Base-by-base conservation (phyloP, 2,888 invertebrate species). In the Liopterus haemorrhoidalis region DNA sequence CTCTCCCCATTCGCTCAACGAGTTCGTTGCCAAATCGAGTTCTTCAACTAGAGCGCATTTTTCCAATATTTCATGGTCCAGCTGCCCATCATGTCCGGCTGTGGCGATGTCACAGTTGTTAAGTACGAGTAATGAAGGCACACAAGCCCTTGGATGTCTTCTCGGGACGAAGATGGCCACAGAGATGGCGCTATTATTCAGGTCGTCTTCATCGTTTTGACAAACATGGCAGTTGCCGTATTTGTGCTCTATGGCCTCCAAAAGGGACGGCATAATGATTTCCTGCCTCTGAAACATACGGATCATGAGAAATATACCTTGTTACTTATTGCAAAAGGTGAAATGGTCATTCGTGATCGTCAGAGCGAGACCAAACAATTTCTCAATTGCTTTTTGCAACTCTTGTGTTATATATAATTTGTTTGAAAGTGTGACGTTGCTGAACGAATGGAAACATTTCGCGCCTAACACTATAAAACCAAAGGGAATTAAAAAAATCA, bases 21-120 rank as follows among this genome's bases (percentile, higher is more conserved):
- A 85, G 68, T 96, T 96, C 65, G 93, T 89, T 27, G 94, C 92
- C 57, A 96, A 75, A 67, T 96, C 95, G 55, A 95, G 75, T 67
- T 95, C 95, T 57, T 88, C 84, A n/a, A 95, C 93, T 57, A 85
- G 82, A 40, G 84, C 82, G 65, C 90, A 92, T 65, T 88, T 88
- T n/a, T n/a, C n/a, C n/a, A n/a, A n/a, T n/a, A n/a, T n/a, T n/a
- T n/a, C n/a, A n/a, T n/a, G n/a, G 56, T 82, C 84, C 25, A 83
- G 80, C 43, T 92, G 74, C 49, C 79, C 81, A 50, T 82, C 78
- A 40, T 85, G 82, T 63, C 86, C 85, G 30, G 92, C 91, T 60
- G 84, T 82, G 62, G 89, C 85, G 53, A 94, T 93, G 66, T 87
- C 87, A 70, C 91, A 91, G 70, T 90, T 88, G 60, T 92, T 92